A percentile compares a stretch with the other conserved stretches of the same genome.
Evolutionary conservation across 2,113 vertebrate genomes (phyloP).

Genomic region (Colossoma macropomum): DNA sequence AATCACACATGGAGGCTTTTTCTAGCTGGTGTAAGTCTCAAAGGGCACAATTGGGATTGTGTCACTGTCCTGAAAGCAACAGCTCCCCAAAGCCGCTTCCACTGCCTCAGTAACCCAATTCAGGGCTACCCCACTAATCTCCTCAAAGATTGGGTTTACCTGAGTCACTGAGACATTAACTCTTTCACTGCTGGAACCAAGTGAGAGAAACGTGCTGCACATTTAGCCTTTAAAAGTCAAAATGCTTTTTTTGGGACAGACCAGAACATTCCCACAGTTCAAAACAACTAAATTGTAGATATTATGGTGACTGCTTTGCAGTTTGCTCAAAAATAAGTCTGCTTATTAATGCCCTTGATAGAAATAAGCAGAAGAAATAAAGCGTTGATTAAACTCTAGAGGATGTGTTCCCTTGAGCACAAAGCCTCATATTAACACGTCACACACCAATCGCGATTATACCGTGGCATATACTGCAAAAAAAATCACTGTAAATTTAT

Average conservation of each 20-base stretch:
- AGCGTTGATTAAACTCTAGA: conserved; percentile 9
- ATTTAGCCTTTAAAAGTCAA: neutral
- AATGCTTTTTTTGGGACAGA: neutral
- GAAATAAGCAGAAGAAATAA: neutral
- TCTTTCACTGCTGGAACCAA: neutral
- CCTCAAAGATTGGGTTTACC: neutral
- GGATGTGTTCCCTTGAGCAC: neutral
- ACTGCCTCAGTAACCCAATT: conserved; percentile 43
- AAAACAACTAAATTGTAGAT: neutral
- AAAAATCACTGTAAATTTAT: too few relatives aligned
- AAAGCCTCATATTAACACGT: neutral
- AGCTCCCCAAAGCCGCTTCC: conserved; percentile 12
- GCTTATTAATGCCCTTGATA: neutral
- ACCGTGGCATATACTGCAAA: neutral
- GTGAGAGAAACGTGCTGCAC: too few relatives aligned
- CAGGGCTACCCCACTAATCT: conserved; percentile 47
- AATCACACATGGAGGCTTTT: conserved; percentile 47
- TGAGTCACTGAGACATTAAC: conserved; percentile 19
- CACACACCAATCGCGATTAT: neutral
- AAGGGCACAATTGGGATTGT: conserved; percentile 8
- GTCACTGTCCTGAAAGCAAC: conserved; percentile 28
- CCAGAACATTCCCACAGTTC: too few relatives aligned
- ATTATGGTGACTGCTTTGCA: neutral
- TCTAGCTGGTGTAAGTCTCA: conserved; percentile 31
- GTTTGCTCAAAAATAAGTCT: too few relatives aligned